These are phyloP conservation scores for Orthosia incerta DNA, from an alignment of 2,888 invertebrate species.

Conservation along the genomic window DNA sequence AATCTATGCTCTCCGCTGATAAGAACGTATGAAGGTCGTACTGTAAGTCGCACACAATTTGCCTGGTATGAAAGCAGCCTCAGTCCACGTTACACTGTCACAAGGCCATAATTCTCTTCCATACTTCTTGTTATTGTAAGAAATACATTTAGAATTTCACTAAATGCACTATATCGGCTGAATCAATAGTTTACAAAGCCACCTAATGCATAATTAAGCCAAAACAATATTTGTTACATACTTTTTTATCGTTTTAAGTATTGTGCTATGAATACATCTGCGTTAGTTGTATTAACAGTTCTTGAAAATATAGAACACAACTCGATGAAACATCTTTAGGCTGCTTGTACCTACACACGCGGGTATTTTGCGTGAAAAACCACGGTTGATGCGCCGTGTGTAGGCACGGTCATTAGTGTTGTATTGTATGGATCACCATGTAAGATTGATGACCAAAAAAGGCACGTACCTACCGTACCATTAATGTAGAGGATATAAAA, in stretches of 20 bases:
- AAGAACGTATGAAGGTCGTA: not conserved
- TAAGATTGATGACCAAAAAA: no score
- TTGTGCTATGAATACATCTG: slow-evolving; percentile 40
- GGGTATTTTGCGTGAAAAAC: no score
- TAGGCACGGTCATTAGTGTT: no score
- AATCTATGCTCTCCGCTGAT: not conserved
- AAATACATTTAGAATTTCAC: slow-evolving; percentile 25
- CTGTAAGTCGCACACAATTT: not conserved
- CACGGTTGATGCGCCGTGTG: no score
- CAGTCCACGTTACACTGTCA: slow-evolving; percentile 31
- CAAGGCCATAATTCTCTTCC: slow-evolving; percentile 45
- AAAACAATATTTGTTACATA: slow-evolving; percentile 39
- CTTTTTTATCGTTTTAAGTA: slow-evolving; percentile 25
- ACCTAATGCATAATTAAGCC: slow-evolving; percentile 44
- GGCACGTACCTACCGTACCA: no score
- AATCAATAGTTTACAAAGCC: slow-evolving; percentile 23
- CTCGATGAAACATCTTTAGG: no score
- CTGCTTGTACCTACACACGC: no score
- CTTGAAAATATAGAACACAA: no score
- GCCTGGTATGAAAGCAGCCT: not conserved
- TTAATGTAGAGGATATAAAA: no score
- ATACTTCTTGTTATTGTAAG: slow-evolving; percentile 32
- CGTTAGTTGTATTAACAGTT: not conserved
- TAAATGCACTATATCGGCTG: slow-evolving; percentile 42
- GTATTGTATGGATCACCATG: no score